Base-by-base conservation (phyloP, 2,888 invertebrate species). In the Osedax fenrisi region DNA sequence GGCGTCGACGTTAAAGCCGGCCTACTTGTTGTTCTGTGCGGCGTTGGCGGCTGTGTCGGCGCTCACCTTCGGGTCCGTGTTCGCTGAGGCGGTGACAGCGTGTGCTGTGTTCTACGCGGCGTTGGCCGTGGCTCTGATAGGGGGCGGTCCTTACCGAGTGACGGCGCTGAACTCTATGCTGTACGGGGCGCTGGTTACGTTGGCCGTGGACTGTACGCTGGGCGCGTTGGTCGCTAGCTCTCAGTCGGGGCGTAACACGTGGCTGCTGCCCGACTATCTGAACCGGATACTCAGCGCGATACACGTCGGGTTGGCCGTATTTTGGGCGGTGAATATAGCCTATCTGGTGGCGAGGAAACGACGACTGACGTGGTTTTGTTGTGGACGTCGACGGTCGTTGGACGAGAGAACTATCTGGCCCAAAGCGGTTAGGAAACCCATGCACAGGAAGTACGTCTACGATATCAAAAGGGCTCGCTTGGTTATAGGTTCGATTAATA, bases 141-240 rank as follows among this genome's bases (percentile, higher is more conserved):
- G 80, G 2, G 66, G 81, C 24, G 77, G 81, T 10, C 83, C 83
- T 0, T 83, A 77, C 78, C 73, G 83, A 17, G 78, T 83, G 5
- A 76, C 78, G 3, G 75, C 78, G 72, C 82, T 81, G 73, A 83
- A 83, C 72, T 75, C 78, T 0, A 76, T 81, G 73, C 75, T 82
- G 56, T 71, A 78, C 21, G 75, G 81, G 71, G 78, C 78, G 41
- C 79, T 78, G 27, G 76, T 81, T 3, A 78, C 79, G 72, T 79
- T 82, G 27, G 64, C 78, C 5, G 78, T 80, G 0, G 78, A 80
- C 72, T 76, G 78, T 22, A 69, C 82, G 26, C 76, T 81, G 22
- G 83, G 83, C 22, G 75, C 80, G 0, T 72, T 79, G 62, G 72
- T 79, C 3, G 68, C 79, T 27, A 77, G 73, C 13, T 79, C 78